Conservation (phyloP, 2,888 invertebrate genomes). For the Lasioglossum oenotherae region DNA sequence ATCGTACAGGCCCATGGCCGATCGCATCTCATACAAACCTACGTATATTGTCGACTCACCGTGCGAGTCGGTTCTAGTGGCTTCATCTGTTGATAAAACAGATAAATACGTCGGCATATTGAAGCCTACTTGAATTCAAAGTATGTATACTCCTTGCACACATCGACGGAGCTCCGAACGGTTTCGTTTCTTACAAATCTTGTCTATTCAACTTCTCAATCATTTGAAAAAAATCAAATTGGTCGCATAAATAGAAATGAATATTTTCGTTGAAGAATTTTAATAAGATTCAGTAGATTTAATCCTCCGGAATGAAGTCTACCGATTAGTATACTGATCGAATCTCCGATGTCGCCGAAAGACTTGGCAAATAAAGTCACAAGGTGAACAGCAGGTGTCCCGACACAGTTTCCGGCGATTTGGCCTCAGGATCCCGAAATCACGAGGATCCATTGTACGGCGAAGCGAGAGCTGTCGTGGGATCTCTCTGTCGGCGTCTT, state of each 20-base stretch:
- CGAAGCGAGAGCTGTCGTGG: constrained; percentile 78
- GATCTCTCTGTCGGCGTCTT: constrained; percentile 81
- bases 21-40: constrained; percentile 23
- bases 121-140: constrained; percentile 57
- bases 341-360: neutral
- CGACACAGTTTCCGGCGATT: constrained; percentile 74
- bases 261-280: neutral
- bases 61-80: constrained; percentile 61
- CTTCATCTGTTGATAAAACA: constrained; percentile 75
- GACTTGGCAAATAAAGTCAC: constrained; percentile 81
- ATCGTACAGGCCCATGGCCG: constrained; percentile 39
- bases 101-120: constrained; percentile 70
- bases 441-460: constrained; percentile 79
- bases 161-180: neutral
- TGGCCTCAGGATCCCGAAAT: constrained; percentile 68
- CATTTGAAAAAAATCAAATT: neutral
- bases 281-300: neutral
- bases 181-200: neutral
- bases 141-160: neutral
- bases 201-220: neutral
- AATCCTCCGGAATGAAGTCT: neutral
- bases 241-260: neutral
- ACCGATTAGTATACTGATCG: neutral
- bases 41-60: constrained; percentile 54
- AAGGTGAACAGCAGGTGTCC: constrained; percentile 82